Percentiles rank a stretch among this genome's conserved stretches.
Evolutionary conservation across 2,888 invertebrate genomes (phyloP).

Genomic region (Drosophila meridionalis): DNA sequence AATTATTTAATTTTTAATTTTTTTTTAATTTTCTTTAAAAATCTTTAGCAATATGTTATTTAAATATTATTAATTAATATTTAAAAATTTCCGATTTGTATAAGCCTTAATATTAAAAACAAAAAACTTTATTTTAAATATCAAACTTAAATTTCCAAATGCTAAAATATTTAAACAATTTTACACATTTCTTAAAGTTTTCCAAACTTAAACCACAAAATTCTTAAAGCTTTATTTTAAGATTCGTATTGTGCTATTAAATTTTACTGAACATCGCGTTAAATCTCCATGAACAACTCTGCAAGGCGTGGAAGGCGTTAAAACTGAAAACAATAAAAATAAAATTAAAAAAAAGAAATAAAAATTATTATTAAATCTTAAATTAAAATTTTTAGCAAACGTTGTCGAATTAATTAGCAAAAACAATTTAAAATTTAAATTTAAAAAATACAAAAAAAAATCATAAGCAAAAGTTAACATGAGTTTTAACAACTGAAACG

Average conservation of each 20-base stretch:
- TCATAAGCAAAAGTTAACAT: slow-evolving; percentile 58
- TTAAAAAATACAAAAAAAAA: slow-evolving; percentile 2
- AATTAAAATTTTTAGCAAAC: slow-evolving; percentile 62
- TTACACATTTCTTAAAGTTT: background rate
- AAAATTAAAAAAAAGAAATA: background rate
- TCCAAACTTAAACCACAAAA: background rate
- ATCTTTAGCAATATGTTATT: background rate
- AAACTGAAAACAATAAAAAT: slow-evolving; percentile 1
- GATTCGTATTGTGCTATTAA: background rate
- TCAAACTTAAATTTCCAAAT: background rate
- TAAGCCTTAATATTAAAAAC: background rate
- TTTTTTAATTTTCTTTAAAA: background rate
- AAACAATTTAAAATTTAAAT: slow-evolving; percentile 1
- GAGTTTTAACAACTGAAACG: slow-evolving; percentile 47
- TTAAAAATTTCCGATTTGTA: background rate
- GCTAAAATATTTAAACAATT: background rate
- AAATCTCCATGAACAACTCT: slow-evolving; percentile 12
- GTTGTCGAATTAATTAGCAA: slow-evolving; percentile 61
- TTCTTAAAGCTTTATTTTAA: background rate
- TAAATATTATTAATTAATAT: background rate
- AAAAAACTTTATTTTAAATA: background rate
- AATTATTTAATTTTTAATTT: background rate
- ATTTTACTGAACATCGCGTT: background rate
- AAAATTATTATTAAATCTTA: slow-evolving; percentile 39
- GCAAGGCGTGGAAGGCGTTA: slow-evolving; percentile 13